Percentiles rank a stretch among this genome's conserved stretches.
phyloP scores from a whole-genome alignment of 2,888 invertebrate genomes.

The Perizoma affinitatum region DNA sequence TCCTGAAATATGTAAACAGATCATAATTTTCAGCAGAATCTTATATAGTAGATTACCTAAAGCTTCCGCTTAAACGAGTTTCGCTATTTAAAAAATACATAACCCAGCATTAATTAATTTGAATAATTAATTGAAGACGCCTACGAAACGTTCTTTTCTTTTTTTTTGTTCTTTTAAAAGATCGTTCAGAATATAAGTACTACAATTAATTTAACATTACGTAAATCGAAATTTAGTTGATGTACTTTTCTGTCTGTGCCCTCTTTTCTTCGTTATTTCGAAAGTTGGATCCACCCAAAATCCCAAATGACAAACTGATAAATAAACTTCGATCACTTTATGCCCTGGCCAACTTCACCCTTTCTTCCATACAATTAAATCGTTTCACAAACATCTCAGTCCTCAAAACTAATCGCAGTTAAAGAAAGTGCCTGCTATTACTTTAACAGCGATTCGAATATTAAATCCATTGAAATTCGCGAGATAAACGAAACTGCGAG shows the following conservation, averaged over 20 bases:
- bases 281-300: neutral
- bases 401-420: neutral
- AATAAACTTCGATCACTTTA: neutral
- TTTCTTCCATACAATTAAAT: slow-evolving; percentile 17
- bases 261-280: neutral
- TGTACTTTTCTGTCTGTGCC: neutral
- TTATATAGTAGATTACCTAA: slow-evolving; percentile 12
- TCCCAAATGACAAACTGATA: neutral
- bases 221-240: too few relatives aligned
- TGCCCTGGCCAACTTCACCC: neutral
- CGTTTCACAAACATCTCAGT: slow-evolving; percentile 8
- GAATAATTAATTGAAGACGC: slow-evolving; percentile 35
- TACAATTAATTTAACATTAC: too few relatives aligned
- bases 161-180: slow-evolving; percentile 19
- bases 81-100: slow-evolving; percentile 19
- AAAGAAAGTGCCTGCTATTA: slow-evolving; percentile 19
- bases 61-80: slow-evolving; percentile 18
- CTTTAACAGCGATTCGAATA: slow-evolving; percentile 19
- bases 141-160: slow-evolving; percentile 26
- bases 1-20: too few relatives aligned
- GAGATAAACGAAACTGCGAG: slow-evolving; percentile 52
- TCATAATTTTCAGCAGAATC: neutral
- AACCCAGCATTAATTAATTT: slow-evolving; percentile 38
- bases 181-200: too few relatives aligned
- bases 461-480: slow-evolving; percentile 44